Conservation (phyloP, 2,888 invertebrate species). For the Cordylochernes scorpioides region DNA sequence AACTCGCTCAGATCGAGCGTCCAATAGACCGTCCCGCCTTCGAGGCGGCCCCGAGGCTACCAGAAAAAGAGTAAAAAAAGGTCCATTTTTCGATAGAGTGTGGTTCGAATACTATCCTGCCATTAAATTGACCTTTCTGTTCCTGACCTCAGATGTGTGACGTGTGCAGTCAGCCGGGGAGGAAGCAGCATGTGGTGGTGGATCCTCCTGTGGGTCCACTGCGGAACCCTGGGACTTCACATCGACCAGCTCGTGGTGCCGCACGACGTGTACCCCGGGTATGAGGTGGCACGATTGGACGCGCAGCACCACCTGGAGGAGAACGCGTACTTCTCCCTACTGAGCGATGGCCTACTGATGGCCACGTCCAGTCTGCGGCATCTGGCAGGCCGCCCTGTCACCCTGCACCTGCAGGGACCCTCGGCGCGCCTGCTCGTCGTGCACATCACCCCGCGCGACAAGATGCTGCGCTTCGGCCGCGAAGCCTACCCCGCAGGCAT, state of each 20-base stretch:
- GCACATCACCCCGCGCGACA: slow-evolving; percentile 50
- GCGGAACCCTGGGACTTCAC: no score
- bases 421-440: slow-evolving; percentile 50
- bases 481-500: slow-evolving; percentile 32
- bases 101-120: no score
- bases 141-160: no score
- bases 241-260: slow-evolving; percentile 11
- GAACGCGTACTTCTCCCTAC: slow-evolving; percentile 58
- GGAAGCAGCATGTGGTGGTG: no score
- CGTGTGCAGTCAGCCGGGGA: no score
- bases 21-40: no score
- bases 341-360: slow-evolving; percentile 66
- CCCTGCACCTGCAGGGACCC: slow-evolving; percentile 55
- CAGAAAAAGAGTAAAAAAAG: no score
- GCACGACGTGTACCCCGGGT: slow-evolving; percentile 13
- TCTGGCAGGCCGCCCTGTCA: slow-evolving; percentile 48
- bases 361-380: slow-evolving; percentile 59
- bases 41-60: no score
- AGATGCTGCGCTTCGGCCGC: slow-evolving; percentile 47
- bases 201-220: no score
- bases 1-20: no score
- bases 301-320: slow-evolving; percentile 30
- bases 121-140: no score
- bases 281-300: slow-evolving; percentile 8
- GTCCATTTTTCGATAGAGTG: no score